These are phyloP conservation scores for Rotaria macrura DNA, from an alignment of 2,888 invertebrate genomes.

Conservation along the genomic window DNA sequence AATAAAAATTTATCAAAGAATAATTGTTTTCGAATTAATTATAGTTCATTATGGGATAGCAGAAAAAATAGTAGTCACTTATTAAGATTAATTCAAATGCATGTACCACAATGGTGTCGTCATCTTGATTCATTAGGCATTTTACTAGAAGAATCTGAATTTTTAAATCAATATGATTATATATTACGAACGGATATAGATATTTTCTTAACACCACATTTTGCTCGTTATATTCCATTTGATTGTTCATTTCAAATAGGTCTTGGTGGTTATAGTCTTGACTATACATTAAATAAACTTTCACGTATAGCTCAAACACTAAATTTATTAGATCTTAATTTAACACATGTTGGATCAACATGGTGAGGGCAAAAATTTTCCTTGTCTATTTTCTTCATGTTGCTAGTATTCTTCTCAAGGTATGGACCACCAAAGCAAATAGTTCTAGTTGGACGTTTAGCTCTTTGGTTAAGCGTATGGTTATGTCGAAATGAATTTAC, in stretches of 20 bases:
- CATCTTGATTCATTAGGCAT: slow-evolving; percentile 25
- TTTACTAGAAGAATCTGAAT: slow-evolving; percentile 18
- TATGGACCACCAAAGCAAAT: not conserved
- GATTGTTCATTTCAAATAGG: not conserved
- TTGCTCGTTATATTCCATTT: slow-evolving; percentile 23
- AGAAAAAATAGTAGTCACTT: too few relatives aligned
- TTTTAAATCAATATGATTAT: slow-evolving; percentile 26
- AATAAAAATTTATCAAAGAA: too few relatives aligned
- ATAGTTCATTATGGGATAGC: too few relatives aligned
- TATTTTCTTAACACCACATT: slow-evolving; percentile 24
- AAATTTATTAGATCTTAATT: not conserved
- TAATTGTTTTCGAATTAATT: too few relatives aligned
- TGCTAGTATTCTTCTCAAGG: not conserved
- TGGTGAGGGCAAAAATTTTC: not conserved
- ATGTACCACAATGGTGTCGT: not conserved
- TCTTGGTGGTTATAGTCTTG: not conserved
- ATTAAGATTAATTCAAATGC: too few relatives aligned
- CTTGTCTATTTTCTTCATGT: not conserved
- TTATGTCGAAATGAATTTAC: not conserved
- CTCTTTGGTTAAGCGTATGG: not conserved
- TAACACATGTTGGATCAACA: not conserved
- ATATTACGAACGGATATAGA: slow-evolving; percentile 25
- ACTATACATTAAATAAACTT: not conserved
- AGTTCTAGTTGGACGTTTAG: not conserved
- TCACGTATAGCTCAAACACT: not conserved